Conservation (phyloP, 2,888 invertebrate species). For the Malthinus flaveolus region DNA sequence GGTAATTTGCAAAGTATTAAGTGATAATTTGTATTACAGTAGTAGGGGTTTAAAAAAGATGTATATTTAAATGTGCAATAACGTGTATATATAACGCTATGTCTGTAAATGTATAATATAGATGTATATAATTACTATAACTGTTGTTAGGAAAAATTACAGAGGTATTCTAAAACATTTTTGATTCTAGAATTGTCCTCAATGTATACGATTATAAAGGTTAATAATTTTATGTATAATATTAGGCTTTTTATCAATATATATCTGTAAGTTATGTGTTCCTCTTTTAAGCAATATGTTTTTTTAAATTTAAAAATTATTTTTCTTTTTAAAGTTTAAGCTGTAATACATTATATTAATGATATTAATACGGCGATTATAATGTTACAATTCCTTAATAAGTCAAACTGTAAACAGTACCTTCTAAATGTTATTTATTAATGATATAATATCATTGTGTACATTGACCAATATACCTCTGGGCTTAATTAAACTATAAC, state of each 20-base stretch:
- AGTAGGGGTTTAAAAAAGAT: conserved; percentile 28
- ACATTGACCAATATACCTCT: conserved; percentile 54
- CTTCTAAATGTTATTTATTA: conserved; percentile 53
- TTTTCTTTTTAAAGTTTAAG: conserved; percentile 15
- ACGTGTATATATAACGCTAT: conserved; percentile 51
- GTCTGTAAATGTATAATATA: conserved; percentile 52
- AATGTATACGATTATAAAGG: conserved; percentile 49
- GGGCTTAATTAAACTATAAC: conserved; percentile 56
- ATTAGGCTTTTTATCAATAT: conserved; percentile 25
- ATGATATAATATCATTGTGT: conserved; percentile 54
- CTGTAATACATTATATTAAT: conserved; percentile 29
- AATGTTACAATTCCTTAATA: conserved; percentile 23
- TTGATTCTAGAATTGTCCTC: conserved; percentile 39
- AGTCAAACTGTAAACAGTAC: conserved; percentile 26
- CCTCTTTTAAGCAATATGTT: conserved; percentile 21
- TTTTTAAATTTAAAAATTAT: conserved; percentile 11
- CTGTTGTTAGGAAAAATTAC: conserved; percentile 32
- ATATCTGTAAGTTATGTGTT: conserved; percentile 26
- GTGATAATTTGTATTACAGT: conserved; percentile 26
- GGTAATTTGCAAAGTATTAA: conserved; percentile 23
- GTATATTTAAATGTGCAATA: conserved; percentile 57
- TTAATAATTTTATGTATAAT: conserved; percentile 25
- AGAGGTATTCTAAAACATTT: conserved; percentile 30
- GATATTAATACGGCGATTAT: conserved; percentile 18
- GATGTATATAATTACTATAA: conserved; percentile 48